phyloP scores from a whole-genome alignment of 2,113 vertebrate species.

The Colaptes auratus region DNA sequence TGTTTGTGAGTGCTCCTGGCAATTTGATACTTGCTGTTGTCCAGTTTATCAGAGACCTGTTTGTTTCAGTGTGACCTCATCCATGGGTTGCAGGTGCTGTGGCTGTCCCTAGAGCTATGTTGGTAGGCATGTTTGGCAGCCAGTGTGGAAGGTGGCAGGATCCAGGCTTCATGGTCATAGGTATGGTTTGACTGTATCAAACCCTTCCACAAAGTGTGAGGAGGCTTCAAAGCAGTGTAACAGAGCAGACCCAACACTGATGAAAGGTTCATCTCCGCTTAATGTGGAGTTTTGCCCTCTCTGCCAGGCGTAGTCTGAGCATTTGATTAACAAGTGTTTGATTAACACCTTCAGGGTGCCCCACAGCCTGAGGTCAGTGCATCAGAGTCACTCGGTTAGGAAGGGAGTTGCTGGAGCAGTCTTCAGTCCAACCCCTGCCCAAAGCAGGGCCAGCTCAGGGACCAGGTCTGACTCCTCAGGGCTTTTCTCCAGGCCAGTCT shows the following conservation, averaged over 20 bases:
- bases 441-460: neutral
- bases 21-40: rapidly evolving
- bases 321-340: neutral
- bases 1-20: rapidly evolving
- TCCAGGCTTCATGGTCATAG: neutral
- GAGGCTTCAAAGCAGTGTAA: neutral
- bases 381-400: neutral
- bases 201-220: neutral
- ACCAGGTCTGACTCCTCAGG: neutral
- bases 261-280: neutral
- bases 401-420: neutral
- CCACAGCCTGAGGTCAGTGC: neutral
- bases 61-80: neutral
- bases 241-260: neutral
- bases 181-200: neutral
- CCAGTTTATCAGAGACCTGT: neutral
- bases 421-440: neutral
- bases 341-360: neutral
- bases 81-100: neutral
- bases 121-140: neutral
- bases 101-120: neutral
- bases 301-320: neutral
- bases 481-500: neutral
- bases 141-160: neutral
- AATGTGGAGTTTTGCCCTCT: neutral